Percentiles rank a stretch among this genome's conserved stretches.
Evolutionary conservation across 2,113 vertebrate genomes (phyloP).

Genomic region (Paramormyrops kingsleyae): DNA sequence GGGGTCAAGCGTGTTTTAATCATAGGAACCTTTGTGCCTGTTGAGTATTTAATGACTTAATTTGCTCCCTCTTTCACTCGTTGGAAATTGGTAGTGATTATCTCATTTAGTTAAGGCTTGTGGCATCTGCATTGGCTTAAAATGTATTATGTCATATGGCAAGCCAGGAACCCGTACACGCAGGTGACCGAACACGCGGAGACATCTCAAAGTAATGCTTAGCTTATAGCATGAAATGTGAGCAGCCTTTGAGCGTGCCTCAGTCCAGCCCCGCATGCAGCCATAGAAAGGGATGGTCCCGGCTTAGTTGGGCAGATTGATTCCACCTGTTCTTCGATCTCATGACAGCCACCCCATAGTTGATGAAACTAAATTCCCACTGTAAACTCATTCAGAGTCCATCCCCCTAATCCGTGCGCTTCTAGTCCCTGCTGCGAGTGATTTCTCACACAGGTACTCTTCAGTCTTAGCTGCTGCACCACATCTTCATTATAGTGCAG

Average conservation of each 20-base stretch:
- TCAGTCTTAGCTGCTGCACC: neutral
- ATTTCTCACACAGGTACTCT: neutral
- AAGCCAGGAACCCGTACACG: neutral
- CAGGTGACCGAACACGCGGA: neutral
- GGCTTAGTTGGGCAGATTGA: neutral
- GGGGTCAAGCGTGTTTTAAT: constrained; percentile 14
- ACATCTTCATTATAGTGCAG: neutral
- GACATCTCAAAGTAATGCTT: too few relatives aligned
- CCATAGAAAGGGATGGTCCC: neutral
- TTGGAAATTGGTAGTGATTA: neutral
- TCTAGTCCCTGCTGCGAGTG: neutral
- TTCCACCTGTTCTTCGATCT: neutral
- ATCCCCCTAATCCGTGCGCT: neutral
- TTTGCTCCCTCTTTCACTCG: neutral
- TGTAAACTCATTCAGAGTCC: neutral
- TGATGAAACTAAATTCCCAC: neutral
- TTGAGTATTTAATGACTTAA: constrained; percentile 16
- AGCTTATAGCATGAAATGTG: neutral
- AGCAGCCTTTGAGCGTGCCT: neutral
- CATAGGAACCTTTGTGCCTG: constrained; percentile 9
- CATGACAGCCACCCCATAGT: neutral
- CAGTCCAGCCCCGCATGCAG: neutral
- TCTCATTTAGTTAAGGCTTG: neutral
- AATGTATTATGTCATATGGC: neutral
- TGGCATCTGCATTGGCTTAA: neutral